A percentile compares a stretch with the other conserved stretches of the same genome.
Evolutionary conservation across 2,797 vertebrate genomes (phyloP).

Genomic region (Myripristis murdjan): DNA sequence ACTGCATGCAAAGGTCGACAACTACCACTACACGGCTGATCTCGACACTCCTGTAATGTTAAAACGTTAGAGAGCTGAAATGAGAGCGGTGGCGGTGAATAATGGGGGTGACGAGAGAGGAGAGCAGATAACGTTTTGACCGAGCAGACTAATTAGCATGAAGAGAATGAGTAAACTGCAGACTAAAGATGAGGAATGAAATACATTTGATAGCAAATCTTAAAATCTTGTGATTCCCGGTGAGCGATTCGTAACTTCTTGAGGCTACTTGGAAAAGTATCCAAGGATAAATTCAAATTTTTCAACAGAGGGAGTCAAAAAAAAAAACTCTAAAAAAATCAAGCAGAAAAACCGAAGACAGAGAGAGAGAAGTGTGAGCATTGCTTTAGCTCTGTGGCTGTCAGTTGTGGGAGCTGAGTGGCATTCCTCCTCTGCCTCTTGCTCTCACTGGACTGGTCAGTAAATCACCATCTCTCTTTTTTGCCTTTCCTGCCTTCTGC

Average conservation of each 20-base stretch:
- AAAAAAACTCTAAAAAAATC: too few relatives aligned
- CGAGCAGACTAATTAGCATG: slow-evolving; percentile 55
- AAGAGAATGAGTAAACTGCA: slow-evolving; percentile 48
- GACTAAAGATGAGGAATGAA: slow-evolving; percentile 51
- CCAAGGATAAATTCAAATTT: not conserved
- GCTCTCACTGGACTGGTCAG: slow-evolving; percentile 44
- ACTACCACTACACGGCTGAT: slow-evolving; percentile 50
- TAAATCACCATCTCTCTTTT: slow-evolving; percentile 74
- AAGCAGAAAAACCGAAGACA: not conserved
- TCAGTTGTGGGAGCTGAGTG: slow-evolving; percentile 58
- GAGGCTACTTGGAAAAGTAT: not conserved
- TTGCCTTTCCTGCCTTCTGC: slow-evolving; percentile 87
- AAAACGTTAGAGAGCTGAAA: slow-evolving; percentile 48
- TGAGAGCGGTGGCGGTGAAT: slow-evolving; percentile 47
- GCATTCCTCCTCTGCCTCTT: slow-evolving; percentile 49
- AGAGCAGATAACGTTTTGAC: slow-evolving; percentile 47
- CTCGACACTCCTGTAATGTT: slow-evolving; percentile 53
- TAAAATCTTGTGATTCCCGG: slow-evolving; percentile 56
- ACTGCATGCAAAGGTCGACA: slow-evolving; percentile 24
- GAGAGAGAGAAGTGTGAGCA: slow-evolving; percentile 17
- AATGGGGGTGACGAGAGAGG: slow-evolving; percentile 33
- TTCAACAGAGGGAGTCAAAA: not conserved
- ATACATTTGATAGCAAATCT: slow-evolving; percentile 60
- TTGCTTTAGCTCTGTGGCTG: slow-evolving; percentile 52
- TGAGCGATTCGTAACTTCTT: slow-evolving; percentile 46